A percentile compares a stretch with the other conserved stretches of the same genome.
These are phyloP conservation scores for Watersipora subatra DNA, from an alignment of 1,140 invertebrate species.

Conservation along the genomic window DNA sequence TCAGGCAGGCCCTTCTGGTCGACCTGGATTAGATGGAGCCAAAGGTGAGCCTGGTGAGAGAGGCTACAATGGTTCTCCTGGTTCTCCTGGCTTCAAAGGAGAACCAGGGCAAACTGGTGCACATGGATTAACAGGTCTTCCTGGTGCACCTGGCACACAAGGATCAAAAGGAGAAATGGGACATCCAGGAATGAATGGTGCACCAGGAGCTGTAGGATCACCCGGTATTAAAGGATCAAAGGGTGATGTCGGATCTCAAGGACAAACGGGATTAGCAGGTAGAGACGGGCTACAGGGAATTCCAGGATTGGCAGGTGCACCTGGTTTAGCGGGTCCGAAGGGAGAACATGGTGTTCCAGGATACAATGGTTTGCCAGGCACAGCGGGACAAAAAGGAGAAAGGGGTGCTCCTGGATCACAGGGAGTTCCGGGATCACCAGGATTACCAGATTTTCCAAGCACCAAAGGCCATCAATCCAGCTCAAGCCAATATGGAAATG, in stretches of 20 bases:
- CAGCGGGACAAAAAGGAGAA: background rate
- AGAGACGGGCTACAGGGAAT: background rate
- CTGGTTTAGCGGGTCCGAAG: too few species aligned
- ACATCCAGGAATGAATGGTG: slow-evolving; percentile 4
- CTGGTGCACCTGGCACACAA: slow-evolving; percentile 4
- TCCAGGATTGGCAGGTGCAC: too few species aligned
- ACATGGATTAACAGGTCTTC: background rate
- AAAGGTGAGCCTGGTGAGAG: slow-evolving; percentile 7
- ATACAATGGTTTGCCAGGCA: background rate
- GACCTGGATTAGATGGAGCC: background rate
- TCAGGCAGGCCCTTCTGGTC: slow-evolving; percentile 2
- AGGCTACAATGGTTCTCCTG: slow-evolving; percentile 1
- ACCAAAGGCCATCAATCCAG: too few species aligned
- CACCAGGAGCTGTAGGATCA: slow-evolving; percentile 6
- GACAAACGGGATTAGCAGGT: background rate
- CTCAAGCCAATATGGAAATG: too few species aligned
- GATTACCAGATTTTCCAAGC: too few species aligned
- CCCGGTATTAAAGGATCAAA: slow-evolving; percentile 6
- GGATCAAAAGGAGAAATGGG: slow-evolving; percentile 5
- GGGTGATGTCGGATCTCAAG: background rate
- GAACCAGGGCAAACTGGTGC: slow-evolving; percentile 7
- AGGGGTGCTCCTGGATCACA: background rate
- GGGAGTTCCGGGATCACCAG: too few species aligned
- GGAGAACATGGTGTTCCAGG: background rate
- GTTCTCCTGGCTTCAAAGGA: background rate